Evolutionary conservation across 2,797 vertebrate species (phyloP).

Genomic region (Enteromius afrohamiltoni): DNA sequence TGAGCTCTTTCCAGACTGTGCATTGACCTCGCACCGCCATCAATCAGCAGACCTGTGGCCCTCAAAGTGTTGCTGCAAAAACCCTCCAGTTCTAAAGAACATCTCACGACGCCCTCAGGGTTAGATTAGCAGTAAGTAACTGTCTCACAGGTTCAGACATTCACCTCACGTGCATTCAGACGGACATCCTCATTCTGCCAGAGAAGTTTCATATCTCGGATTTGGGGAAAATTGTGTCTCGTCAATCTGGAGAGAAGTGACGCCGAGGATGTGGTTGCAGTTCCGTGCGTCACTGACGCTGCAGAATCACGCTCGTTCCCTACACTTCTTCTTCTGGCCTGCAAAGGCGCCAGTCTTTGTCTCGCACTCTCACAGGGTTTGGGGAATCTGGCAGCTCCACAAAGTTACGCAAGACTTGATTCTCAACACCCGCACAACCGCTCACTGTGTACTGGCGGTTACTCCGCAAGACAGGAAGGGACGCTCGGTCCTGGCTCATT

Average conservation of each 20-base stretch:
- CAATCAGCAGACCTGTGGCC: background rate
- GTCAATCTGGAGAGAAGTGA: conserved; percentile 2
- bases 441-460: background rate
- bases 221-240: background rate
- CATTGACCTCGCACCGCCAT: background rate
- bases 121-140: background rate
- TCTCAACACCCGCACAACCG: conserved; percentile 11
- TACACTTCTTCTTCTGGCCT: background rate
- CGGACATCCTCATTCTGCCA: background rate
- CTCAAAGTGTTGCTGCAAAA: background rate
- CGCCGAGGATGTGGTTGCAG: background rate
- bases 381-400: background rate
- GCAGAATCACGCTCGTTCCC: background rate
- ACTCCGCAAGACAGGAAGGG: background rate
- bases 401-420: conserved; percentile 32
- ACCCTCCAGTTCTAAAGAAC: background rate
- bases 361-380: background rate
- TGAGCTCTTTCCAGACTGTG: background rate
- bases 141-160: conserved; percentile 12
- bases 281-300: conserved; percentile 24
- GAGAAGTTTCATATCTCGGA: background rate
- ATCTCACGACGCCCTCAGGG: background rate
- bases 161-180: background rate
- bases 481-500: background rate
- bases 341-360: conserved; percentile 7